Evolutionary conservation across 2,888 invertebrate genomes (phyloP).

Genomic region (Cynaeus angustus): DNA sequence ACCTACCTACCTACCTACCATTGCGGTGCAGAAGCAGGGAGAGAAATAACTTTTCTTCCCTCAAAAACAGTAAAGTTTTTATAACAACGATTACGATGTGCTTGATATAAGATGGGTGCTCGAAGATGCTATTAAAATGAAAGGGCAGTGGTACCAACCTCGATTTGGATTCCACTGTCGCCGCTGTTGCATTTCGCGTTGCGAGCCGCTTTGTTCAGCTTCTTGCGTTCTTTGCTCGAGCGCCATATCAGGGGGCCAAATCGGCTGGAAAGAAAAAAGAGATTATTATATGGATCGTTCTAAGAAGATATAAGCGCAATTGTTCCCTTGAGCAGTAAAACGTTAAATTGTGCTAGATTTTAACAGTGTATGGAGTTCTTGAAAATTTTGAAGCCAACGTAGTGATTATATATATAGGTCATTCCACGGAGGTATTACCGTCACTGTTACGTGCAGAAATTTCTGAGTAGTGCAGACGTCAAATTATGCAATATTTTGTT

Average conservation of each 20-base stretch:
- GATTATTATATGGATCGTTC: too few relatives aligned
- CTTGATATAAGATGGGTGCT: constrained; percentile 31
- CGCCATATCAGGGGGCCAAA: constrained; percentile 84
- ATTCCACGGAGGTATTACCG: too few relatives aligned
- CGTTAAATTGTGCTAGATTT: too few relatives aligned
- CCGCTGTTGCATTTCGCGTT: constrained; percentile 84
- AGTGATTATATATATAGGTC: too few relatives aligned
- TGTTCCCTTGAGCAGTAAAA: too few relatives aligned
- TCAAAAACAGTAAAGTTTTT: constrained; percentile 21
- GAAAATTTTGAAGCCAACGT: too few relatives aligned
- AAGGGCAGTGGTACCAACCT: constrained; percentile 66
- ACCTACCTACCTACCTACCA: constrained; percentile 18
- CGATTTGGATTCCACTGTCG: constrained; percentile 83
- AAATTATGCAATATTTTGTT: too few relatives aligned
- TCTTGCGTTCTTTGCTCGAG: constrained; percentile 81
- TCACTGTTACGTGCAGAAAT: too few relatives aligned
- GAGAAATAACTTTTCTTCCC: constrained; percentile 9
- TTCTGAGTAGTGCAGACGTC: too few relatives aligned
- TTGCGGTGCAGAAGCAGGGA: not conserved
- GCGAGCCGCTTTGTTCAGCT: constrained; percentile 78
- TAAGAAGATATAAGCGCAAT: too few relatives aligned
- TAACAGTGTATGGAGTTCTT: too few relatives aligned
- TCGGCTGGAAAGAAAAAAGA: constrained; percentile 68
- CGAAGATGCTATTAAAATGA: constrained; percentile 9
- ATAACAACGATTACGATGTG: constrained; percentile 38